Percentiles rank a stretch among this genome's conserved stretches.
Conservation (phyloP, 1,140 invertebrate species). For the Drosophila orena region DNA sequence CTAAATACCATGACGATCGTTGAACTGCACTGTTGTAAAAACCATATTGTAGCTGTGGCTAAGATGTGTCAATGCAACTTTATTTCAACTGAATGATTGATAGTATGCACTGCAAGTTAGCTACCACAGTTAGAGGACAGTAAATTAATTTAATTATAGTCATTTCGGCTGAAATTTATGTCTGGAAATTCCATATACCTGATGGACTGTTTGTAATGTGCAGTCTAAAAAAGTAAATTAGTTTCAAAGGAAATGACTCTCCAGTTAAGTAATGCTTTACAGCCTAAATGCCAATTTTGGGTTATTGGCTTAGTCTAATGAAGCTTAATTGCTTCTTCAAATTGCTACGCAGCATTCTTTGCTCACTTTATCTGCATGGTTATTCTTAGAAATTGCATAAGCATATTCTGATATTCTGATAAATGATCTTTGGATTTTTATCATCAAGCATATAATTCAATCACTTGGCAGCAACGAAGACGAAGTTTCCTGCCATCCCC, state of each 20-base stretch:
- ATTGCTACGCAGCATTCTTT: not conserved
- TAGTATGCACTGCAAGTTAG: not conserved
- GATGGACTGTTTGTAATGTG: not conserved
- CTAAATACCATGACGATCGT: slow-evolving; percentile 50
- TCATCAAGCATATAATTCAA: slow-evolving; percentile 37
- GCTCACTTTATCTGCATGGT: slow-evolving; percentile 1
- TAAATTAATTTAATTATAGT: too few relatives aligned
- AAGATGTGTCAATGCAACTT: not conserved
- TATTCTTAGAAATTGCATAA: slow-evolving; percentile 51
- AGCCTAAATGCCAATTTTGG: slow-evolving; percentile 1
- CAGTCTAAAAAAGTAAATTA: not conserved
- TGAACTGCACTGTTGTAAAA: slow-evolving; percentile 42
- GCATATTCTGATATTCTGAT: slow-evolving; percentile 23
- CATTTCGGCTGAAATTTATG: not conserved
- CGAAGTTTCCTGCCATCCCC: slow-evolving; percentile 14
- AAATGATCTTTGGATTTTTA: slow-evolving; percentile 36
- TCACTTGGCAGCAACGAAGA: slow-evolving; percentile 3
- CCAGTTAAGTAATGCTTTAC: slow-evolving; percentile 3
- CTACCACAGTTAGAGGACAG: too few relatives aligned
- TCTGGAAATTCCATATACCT: not conserved
- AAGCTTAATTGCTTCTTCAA: slow-evolving; percentile 23
- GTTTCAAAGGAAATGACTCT: slow-evolving; percentile 9
- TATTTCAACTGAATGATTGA: not conserved
- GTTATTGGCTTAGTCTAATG: not conserved
- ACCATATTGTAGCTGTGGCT: not conserved